These are phyloP conservation scores for Trachelus iudaicus DNA, from an alignment of 2,888 invertebrate genomes.

Conservation along the genomic window DNA sequence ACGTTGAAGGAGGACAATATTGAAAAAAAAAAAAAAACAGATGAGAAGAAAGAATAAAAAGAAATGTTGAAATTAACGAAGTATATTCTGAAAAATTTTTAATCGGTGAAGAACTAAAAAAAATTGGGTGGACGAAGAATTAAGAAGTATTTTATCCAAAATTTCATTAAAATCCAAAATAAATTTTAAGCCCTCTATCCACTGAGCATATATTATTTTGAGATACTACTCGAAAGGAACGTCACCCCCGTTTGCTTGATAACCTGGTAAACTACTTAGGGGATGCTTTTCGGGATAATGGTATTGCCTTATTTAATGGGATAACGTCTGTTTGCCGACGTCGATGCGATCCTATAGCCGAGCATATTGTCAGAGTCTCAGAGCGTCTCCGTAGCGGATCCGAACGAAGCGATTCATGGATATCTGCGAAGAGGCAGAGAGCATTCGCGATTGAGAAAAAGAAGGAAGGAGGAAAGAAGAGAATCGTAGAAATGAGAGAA, in stretches of 20 bases:
- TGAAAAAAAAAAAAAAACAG: too few relatives aligned
- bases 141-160: too few relatives aligned
- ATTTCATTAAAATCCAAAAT: too few relatives aligned
- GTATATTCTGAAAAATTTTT: too few relatives aligned
- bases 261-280: not conserved
- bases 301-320: not conserved
- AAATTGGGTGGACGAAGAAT: too few relatives aligned
- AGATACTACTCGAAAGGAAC: not conserved
- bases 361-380: not conserved
- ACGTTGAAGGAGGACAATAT: not conserved
- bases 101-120: too few relatives aligned
- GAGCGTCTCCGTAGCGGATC: not conserved
- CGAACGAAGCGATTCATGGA: not conserved
- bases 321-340: not conserved
- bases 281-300: not conserved
- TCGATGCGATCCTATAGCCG: not conserved
- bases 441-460: not conserved
- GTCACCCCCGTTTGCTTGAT: not conserved
- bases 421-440: not conserved
- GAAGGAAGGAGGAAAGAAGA: not conserved
- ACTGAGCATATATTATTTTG: not conserved
- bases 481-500: constrained; percentile 2
- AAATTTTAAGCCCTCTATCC: too few relatives aligned
- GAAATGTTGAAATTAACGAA: not conserved
- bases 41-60: not conserved